phyloP scores from a whole-genome alignment of 2,113 vertebrate species.

The Amazona vittata region DNA sequence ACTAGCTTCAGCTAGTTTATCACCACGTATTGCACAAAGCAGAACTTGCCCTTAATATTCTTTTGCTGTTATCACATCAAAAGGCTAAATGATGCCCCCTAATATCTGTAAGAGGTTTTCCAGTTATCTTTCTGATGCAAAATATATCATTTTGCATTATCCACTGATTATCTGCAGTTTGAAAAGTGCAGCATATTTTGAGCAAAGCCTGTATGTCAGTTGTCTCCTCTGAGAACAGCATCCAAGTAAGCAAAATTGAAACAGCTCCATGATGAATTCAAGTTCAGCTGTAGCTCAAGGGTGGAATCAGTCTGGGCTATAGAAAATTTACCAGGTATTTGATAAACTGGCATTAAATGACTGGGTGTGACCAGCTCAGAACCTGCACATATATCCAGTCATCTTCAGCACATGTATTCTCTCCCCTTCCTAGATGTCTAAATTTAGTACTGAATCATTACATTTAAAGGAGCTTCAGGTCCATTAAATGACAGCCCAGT shows the following conservation, averaged over 20 bases:
- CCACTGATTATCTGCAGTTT: constrained; percentile 15
- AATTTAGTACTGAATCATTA: not conserved
- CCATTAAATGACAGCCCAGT: not conserved
- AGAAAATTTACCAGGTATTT: not conserved
- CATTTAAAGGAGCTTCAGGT: not conserved
- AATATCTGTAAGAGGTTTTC: constrained; percentile 27
- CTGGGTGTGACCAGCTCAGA: not conserved
- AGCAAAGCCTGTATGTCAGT: not conserved
- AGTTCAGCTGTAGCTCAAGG: not conserved
- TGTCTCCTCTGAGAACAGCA: not conserved
- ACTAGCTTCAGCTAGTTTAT: not conserved
- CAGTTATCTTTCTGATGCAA: constrained; percentile 48
- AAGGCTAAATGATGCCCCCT: constrained; percentile 25
- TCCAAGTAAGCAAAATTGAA: not conserved
- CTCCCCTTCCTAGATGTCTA: not conserved
- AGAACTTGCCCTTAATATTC: constrained; percentile 22
- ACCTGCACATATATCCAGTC: not conserved
- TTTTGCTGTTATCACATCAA: constrained; percentile 18
- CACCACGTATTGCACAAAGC: not conserved
- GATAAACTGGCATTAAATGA: not conserved
- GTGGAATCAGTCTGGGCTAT: not conserved
- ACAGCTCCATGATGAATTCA: not conserved
- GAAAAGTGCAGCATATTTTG: constrained; percentile 17
- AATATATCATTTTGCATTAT: constrained; percentile 27
- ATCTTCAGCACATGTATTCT: not conserved